These are phyloP conservation scores for Sacculina carcini DNA, from an alignment of 2,888 invertebrate genomes.

Conservation along the genomic window DNA sequence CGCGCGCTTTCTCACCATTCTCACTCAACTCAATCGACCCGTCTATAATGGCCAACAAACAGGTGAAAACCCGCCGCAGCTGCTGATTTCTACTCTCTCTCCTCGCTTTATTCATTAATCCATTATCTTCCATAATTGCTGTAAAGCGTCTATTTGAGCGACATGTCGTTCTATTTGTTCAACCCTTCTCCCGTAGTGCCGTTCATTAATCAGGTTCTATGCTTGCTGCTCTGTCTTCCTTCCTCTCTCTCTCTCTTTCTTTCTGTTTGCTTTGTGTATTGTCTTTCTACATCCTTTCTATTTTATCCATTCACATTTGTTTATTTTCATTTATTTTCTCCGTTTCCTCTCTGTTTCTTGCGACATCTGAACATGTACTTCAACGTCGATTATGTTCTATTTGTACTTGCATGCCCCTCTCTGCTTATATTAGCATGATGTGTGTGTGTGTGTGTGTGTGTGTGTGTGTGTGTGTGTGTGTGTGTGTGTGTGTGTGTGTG, in stretches of 20 bases:
- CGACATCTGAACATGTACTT: no score
- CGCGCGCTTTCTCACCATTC: constrained; percentile 22
- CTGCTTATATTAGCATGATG: background rate
- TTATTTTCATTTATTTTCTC: background rate
- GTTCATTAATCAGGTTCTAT: no score
- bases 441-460: background rate
- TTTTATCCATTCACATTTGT: background rate
- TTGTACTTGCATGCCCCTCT: background rate
- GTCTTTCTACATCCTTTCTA: background rate
- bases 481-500: constrained; percentile 3
- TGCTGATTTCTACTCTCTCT: background rate
- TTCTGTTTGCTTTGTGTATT: no score
- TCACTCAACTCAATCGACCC: constrained; percentile 24
- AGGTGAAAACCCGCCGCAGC: constrained; percentile 3
- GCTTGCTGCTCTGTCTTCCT: no score
- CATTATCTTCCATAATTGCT: background rate
- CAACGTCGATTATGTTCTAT: no score
- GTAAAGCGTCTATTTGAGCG: no score
- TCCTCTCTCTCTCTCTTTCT: background rate
- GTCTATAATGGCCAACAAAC: constrained; percentile 19
- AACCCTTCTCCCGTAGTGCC: no score
- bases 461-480: background rate
- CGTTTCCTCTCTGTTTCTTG: background rate
- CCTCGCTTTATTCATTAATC: background rate
- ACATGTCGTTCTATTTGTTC: no score